Percentiles rank a stretch among this genome's conserved stretches.
phyloP scores from a whole-genome alignment of 2,797 vertebrate genomes.

The Cyprinella venusta region DNA sequence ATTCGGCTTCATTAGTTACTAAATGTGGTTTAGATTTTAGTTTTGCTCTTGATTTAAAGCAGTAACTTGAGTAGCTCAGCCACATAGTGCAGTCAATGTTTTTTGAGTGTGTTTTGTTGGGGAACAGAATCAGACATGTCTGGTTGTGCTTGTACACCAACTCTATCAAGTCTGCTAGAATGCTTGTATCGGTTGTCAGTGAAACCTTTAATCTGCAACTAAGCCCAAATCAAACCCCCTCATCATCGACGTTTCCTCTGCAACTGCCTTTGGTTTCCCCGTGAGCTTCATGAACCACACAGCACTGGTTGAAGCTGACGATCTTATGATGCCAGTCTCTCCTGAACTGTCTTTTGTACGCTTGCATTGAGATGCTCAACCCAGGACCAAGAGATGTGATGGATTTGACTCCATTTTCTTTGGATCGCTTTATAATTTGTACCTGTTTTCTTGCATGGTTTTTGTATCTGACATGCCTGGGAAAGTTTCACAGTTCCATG shows the following conservation, averaged over 20 bases:
- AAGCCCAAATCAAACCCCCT: constrained; percentile 17
- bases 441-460: constrained; percentile 54
- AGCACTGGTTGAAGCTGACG: constrained; percentile 43
- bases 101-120: not conserved
- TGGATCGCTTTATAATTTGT: constrained; percentile 27
- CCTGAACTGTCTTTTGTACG: constrained; percentile 46
- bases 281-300: constrained; percentile 36
- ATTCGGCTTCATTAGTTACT: not conserved
- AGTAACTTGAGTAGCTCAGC: not conserved
- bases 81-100: not conserved
- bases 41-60: not conserved
- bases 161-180: constrained; percentile 3
- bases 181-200: constrained; percentile 10
- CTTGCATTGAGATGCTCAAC: constrained; percentile 49
- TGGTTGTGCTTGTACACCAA: constrained; percentile 11
- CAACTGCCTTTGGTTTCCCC: constrained; percentile 34
- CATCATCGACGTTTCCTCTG: constrained; percentile 23
- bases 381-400: constrained; percentile 59
- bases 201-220: constrained; percentile 34
- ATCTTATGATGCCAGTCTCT: constrained; percentile 47
- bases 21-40: not conserved
- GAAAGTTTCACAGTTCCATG: constrained; percentile 51
- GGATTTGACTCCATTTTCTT: constrained; percentile 30
- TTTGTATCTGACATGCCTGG: constrained; percentile 58
- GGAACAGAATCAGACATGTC: constrained; percentile 13